Conservation (phyloP, 2,113 vertebrate genomes). For the Neolamprologus ventralis region DNA sequence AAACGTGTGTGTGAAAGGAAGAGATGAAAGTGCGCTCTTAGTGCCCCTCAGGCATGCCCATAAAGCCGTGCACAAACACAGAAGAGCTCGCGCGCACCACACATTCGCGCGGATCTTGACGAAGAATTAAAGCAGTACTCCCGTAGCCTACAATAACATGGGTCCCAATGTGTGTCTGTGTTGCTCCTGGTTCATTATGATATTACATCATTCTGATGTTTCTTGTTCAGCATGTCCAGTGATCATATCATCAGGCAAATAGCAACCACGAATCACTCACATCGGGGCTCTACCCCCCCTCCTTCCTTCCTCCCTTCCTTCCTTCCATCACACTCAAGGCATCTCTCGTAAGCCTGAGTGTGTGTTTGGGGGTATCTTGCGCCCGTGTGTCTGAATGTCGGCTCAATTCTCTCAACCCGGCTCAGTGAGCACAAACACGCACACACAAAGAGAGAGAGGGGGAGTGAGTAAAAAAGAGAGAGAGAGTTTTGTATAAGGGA, state of each 20-base stretch:
- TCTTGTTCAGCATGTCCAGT: background rate
- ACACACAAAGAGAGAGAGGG: background rate
- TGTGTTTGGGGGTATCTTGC: background rate
- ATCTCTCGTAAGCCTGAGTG: background rate
- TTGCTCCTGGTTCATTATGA: background rate
- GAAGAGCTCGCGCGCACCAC: background rate
- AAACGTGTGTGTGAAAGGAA: background rate
- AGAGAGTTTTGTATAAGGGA: conserved; percentile 14
- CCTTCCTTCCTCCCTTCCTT: background rate
- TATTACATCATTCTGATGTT: background rate
- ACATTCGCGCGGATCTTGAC: background rate
- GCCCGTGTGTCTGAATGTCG: background rate
- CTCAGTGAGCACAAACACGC: background rate
- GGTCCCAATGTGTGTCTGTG: background rate
- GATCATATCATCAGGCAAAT: background rate
- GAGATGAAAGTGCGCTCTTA: background rate
- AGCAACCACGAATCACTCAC: background rate
- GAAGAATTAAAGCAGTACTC: background rate
- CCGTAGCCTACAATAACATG: background rate
- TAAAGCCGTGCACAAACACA: background rate
- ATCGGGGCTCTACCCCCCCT: background rate
- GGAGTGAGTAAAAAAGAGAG: background rate
- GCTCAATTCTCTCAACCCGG: background rate
- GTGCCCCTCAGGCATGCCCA: background rate
- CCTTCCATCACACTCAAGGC: background rate